Evolutionary conservation across 2,113 vertebrate genomes (phyloP).

Genomic region (Octodon degus): DNA sequence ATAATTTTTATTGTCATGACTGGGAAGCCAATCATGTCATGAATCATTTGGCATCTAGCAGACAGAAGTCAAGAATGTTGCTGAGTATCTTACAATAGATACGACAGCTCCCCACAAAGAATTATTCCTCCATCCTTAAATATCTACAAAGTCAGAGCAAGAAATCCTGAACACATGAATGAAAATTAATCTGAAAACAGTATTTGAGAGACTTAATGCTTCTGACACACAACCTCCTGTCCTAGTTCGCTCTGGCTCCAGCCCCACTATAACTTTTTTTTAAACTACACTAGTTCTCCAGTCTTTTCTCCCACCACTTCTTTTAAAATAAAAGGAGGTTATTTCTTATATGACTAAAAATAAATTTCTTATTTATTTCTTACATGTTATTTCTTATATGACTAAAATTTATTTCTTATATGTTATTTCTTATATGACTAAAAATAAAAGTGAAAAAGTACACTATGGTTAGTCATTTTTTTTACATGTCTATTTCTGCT

Average conservation of each 20-base stretch:
- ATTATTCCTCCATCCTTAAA: neutral
- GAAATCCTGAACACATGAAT: neutral
- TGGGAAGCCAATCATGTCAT: neutral
- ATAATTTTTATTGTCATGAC: neutral
- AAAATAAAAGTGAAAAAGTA: slow-evolving; percentile 34
- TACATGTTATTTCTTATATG: neutral
- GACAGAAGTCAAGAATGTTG: neutral
- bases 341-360: slow-evolving; percentile 31
- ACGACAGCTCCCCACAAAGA: neutral
- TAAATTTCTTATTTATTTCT: neutral
- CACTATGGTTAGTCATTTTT: neutral
- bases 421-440: neutral
- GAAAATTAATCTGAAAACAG: slow-evolving; percentile 10
- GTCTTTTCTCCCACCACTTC: neutral
- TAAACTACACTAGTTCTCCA: neutral
- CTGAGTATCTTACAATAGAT: neutral
- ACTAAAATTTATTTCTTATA: neutral
- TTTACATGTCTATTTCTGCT: slow-evolving; percentile 17
- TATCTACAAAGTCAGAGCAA: neutral
- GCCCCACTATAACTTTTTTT: neutral
- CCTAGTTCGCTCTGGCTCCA: neutral
- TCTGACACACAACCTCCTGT: neutral
- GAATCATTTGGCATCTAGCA: neutral
- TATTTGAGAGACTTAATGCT: slow-evolving; percentile 3
- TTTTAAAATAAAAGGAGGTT: neutral